phyloP scores from a whole-genome alignment of 1,140 invertebrate genomes.

The Caenorhabditis brenneri region DNA sequence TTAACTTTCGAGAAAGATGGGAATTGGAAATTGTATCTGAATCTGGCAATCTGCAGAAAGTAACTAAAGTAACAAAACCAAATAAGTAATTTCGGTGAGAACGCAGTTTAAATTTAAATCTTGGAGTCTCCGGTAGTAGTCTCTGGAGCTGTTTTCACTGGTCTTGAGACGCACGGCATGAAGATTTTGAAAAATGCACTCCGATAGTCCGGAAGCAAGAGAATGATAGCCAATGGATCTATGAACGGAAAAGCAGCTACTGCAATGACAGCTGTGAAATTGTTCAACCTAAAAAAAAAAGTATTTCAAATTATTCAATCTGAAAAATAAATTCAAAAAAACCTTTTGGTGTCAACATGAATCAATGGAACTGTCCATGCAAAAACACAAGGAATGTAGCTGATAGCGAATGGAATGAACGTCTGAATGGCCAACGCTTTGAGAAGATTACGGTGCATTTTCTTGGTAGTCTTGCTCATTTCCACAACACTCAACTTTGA shows the following conservation, averaged over 20 bases:
- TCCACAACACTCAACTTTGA: conserved; percentile 5
- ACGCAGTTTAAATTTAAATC: neutral
- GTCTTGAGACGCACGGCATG: neutral
- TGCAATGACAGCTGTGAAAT: neutral
- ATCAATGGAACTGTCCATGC: conserved; percentile 6
- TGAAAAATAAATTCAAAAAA: neutral
- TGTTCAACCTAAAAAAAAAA: neutral
- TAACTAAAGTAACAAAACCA: too few relatives aligned
- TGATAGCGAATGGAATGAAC: neutral
- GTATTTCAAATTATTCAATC: neutral
- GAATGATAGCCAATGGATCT: neutral
- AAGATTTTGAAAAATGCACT: conserved; percentile 2
- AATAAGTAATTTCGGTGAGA: neutral
- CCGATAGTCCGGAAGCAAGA: neutral
- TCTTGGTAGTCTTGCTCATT: conserved; percentile 15
- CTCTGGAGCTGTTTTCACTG: neutral
- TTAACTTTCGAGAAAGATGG: too few relatives aligned
- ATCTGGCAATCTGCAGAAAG: too few relatives aligned
- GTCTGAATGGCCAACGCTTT: conserved; percentile 12
- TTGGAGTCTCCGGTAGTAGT: neutral
- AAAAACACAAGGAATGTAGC: conserved; percentile 9
- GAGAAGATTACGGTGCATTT: conserved; percentile 9
- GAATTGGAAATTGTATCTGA: too few relatives aligned
- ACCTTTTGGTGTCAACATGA: conserved; percentile 14
- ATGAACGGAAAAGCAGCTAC: neutral